Conservation (phyloP, 2,113 vertebrate species). For the Xenopus borealis region DNA sequence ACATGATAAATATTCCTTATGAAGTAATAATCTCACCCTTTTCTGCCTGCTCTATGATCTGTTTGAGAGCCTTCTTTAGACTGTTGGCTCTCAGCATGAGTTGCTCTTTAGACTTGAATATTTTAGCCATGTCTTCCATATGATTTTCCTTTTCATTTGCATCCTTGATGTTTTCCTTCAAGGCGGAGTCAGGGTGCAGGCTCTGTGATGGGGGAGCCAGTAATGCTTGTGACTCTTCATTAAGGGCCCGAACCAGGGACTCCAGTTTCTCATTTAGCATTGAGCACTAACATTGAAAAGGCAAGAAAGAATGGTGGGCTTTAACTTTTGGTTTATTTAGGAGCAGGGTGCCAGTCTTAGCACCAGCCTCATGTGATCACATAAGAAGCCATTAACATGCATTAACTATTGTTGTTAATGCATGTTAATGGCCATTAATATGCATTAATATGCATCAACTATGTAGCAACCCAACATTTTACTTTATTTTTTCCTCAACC, state of each 20-base stretch:
- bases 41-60: slow-evolving; percentile 92
- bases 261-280: slow-evolving; percentile 90
- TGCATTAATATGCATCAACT: too few relatives aligned
- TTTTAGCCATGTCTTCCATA: slow-evolving; percentile 48
- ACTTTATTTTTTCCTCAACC: too few relatives aligned
- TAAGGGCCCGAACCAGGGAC: slow-evolving; percentile 80
- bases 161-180: slow-evolving; percentile 54
- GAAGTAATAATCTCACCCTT: slow-evolving; percentile 73
- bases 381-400: too few relatives aligned
- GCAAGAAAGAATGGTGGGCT: too few relatives aligned
- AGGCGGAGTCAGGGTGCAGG: slow-evolving; percentile 50
- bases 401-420: too few relatives aligned
- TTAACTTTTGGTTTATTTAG: too few relatives aligned
- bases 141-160: slow-evolving; percentile 29
- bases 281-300: slow-evolving; percentile 68
- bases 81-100: slow-evolving; percentile 89
- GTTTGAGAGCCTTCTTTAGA: slow-evolving; percentile 89
- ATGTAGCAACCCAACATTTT: too few relatives aligned
- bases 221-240: slow-evolving; percentile 76
- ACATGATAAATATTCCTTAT: too few relatives aligned
- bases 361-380: too few relatives aligned
- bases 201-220: slow-evolving; percentile 62
- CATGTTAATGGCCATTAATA: too few relatives aligned
- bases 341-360: too few relatives aligned
- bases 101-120: slow-evolving; percentile 86